These are phyloP conservation scores for Ancistrus triradiatus DNA, from an alignment of 2,113 vertebrate species.

Conservation along the genomic window DNA sequence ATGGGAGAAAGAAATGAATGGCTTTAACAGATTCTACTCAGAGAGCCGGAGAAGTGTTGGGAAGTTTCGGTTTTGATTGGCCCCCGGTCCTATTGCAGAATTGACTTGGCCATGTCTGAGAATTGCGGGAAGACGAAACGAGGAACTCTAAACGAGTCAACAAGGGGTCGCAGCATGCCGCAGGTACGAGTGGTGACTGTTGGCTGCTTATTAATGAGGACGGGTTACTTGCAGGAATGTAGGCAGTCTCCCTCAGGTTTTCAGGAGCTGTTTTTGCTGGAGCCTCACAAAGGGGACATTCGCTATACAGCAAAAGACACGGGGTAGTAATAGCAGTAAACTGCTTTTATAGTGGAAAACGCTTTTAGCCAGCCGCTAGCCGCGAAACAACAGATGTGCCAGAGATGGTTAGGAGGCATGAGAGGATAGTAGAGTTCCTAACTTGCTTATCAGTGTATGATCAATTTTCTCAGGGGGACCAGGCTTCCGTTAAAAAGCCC, in stretches of 20 bases:
- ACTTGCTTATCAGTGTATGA: conserved; percentile 54
- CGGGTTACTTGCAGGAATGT: conserved; percentile 67
- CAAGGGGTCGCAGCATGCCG: conserved; percentile 16
- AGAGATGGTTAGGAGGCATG: conserved; percentile 37
- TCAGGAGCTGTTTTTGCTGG: conserved; percentile 26
- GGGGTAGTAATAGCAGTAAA: conserved; percentile 28
- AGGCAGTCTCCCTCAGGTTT: conserved; percentile 47
- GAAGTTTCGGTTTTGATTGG: conserved; percentile 44
- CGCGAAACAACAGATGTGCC: conserved; percentile 47
- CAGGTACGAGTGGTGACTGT: conserved; percentile 53
- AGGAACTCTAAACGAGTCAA: conserved; percentile 37
- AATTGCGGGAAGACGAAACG: conserved; percentile 45
- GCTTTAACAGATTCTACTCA: conserved; percentile 52
- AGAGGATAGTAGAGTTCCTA: conserved; percentile 48
- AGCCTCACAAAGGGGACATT: conserved; percentile 47
- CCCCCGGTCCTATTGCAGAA: conserved; percentile 51
- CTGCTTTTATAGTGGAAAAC: conserved; percentile 47
- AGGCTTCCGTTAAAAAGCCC: conserved; percentile 55
- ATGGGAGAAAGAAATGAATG: conserved; percentile 55
- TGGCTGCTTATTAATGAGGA: conserved; percentile 72
- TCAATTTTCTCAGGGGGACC: conserved; percentile 54
- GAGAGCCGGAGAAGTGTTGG: conserved; percentile 47
- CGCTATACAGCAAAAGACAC: conserved; percentile 30
- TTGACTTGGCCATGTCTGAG: conserved; percentile 43
- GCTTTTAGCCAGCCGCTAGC: conserved; percentile 42